phyloP scores from a whole-genome alignment of 2,113 vertebrate species.

The Desmodus rotundus region DNA sequence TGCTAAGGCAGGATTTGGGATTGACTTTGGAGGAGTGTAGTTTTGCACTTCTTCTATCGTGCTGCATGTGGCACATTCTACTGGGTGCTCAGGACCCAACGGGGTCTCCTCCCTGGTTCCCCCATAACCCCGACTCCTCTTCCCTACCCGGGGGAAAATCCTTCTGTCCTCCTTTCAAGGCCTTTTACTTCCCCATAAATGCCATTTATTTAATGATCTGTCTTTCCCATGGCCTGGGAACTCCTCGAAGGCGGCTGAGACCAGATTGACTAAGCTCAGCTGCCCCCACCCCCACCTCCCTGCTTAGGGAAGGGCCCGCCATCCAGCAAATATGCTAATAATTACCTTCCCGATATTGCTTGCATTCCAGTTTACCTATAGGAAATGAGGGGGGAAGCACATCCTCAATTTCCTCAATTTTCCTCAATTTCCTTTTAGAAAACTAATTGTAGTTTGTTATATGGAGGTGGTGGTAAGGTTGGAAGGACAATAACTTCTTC shows the following conservation, averaged over 20 bases:
- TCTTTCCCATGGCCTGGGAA: background rate
- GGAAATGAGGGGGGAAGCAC: background rate
- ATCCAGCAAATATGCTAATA: background rate
- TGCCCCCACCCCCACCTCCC: accelerated
- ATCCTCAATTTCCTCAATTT: background rate
- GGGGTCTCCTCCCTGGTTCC: background rate
- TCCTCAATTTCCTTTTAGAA: background rate
- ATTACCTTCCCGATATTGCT: background rate
- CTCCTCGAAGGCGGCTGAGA: background rate
- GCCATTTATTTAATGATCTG: background rate
- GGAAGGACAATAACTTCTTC: background rate
- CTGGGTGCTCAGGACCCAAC: background rate
- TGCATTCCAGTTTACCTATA: background rate
- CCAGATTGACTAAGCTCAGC: background rate
- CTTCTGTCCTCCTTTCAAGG: background rate
- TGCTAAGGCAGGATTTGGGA: background rate
- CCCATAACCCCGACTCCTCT: background rate
- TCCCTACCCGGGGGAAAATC: background rate
- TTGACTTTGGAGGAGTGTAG: no score
- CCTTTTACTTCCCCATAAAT: background rate
- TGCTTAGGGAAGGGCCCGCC: background rate
- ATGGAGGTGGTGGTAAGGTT: background rate
- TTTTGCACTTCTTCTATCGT: background rate
- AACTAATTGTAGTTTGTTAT: background rate
- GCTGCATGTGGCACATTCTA: background rate